Conservation (phyloP, 2,797 vertebrate species). For the Tenualosa thibaudeaui region DNA sequence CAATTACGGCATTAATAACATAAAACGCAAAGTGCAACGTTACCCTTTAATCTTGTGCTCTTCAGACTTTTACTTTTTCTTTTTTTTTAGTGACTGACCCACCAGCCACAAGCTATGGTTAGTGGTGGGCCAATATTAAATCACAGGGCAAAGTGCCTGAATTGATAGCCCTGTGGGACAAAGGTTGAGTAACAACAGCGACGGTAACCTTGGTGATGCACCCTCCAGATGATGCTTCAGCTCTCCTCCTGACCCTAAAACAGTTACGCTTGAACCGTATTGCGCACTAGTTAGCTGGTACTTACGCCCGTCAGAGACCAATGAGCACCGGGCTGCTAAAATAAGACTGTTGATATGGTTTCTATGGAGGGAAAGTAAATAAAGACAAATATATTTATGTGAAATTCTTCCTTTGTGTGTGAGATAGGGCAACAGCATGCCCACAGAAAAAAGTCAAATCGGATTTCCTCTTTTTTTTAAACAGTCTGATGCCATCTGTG, state of each 20-base stretch:
- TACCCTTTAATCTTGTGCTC: slow-evolving; percentile 72
- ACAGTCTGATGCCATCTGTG: not conserved
- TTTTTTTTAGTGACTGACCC: slow-evolving; percentile 59
- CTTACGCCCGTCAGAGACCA: not conserved
- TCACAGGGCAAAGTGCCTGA: slow-evolving; percentile 53
- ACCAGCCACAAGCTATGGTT: slow-evolving; percentile 61
- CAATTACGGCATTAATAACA: slow-evolving; percentile 72
- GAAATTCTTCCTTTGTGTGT: not conserved
- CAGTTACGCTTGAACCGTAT: not conserved
- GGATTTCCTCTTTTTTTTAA: not conserved
- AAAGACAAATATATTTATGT: slow-evolving; percentile 3
- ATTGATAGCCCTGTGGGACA: slow-evolving; percentile 57
- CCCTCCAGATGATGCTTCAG: not conserved
- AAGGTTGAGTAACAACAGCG: slow-evolving; percentile 33
- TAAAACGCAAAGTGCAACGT: slow-evolving; percentile 58
- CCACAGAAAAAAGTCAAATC: not conserved
- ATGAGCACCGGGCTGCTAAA: not conserved
- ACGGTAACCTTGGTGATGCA: slow-evolving; percentile 21
- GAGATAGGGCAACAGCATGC: not conserved
- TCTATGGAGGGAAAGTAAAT: slow-evolving; percentile 15
- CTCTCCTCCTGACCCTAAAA: not conserved
- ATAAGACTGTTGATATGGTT: slow-evolving; percentile 22
- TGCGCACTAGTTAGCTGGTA: not conserved
- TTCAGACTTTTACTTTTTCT: slow-evolving; percentile 55
- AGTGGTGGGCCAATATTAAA: slow-evolving; percentile 54